Conservation (phyloP, 2,113 vertebrate species). For the Aptenodytes forsteri region DNA sequence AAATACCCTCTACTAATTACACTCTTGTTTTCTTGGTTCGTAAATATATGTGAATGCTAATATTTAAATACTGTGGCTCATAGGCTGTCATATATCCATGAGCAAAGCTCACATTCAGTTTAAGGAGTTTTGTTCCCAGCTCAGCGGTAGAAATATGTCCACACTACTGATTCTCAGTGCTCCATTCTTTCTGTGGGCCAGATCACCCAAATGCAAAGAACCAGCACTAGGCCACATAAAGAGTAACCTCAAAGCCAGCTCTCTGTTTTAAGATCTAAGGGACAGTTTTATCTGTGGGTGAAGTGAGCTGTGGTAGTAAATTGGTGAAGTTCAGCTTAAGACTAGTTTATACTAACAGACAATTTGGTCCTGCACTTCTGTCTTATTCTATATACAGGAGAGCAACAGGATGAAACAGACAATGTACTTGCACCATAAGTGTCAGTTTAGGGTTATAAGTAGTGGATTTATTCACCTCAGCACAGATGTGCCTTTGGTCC, state of each 20-base stretch:
- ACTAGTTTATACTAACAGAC: background rate
- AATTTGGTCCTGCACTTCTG: slow-evolving; percentile 22
- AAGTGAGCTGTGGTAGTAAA: background rate
- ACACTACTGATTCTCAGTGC: slow-evolving; percentile 6
- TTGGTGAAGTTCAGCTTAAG: background rate
- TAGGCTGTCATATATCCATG: background rate
- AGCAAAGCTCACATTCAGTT: slow-evolving; percentile 25
- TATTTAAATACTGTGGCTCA: slow-evolving; percentile 47
- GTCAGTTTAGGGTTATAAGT: slow-evolving; percentile 24
- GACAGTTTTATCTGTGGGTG: background rate
- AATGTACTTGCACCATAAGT: background rate
- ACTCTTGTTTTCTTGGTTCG: slow-evolving; percentile 9
- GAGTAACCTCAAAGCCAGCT: background rate
- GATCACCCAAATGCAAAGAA: background rate
- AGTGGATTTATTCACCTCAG: slow-evolving; percentile 46
- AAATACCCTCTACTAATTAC: slow-evolving; percentile 38
- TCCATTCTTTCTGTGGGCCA: background rate
- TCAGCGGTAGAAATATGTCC: background rate
- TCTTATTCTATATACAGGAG: background rate
- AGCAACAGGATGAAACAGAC: slow-evolving; percentile 15
- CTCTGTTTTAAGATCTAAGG: background rate
- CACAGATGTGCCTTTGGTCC: slow-evolving; percentile 59
- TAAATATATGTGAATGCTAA: slow-evolving; percentile 43
- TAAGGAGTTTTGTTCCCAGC: slow-evolving; percentile 8
- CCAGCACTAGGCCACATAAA: background rate